A percentile compares a stretch with the other conserved stretches of the same genome.
Conservation (phyloP, 2,888 invertebrate species). For the Eupelmus urozonus region DNA sequence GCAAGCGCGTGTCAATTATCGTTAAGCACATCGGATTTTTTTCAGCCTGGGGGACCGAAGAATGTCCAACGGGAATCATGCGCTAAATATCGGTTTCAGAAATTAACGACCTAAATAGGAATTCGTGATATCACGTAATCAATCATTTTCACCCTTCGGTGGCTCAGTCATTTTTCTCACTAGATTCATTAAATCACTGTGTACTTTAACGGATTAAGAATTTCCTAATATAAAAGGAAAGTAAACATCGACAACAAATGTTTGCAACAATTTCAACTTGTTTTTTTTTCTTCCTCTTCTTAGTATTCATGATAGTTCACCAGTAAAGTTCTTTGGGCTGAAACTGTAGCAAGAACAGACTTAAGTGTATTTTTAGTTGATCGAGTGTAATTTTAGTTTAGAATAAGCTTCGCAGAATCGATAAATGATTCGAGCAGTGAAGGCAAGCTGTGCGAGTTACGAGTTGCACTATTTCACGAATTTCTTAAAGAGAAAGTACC, state of each 20-base stretch:
- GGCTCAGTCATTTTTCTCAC: constrained; percentile 20
- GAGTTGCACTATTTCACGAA: constrained; percentile 50
- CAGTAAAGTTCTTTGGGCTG: neutral
- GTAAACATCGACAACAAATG: neutral
- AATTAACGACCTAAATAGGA: constrained; percentile 37
- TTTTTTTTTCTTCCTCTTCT: neutral
- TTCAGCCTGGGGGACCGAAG: constrained; percentile 10
- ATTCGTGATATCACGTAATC: constrained; percentile 38
- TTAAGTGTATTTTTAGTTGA: constrained; percentile 30
- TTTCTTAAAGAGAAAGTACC: constrained; percentile 54
- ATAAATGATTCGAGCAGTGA: constrained; percentile 46
- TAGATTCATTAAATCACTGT: constrained; percentile 23
- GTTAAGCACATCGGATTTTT: constrained; percentile 23
- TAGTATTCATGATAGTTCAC: neutral
- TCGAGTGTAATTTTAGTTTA: constrained; percentile 35
- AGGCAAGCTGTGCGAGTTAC: constrained; percentile 43
- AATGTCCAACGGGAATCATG: constrained; percentile 20
- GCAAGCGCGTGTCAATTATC: constrained; percentile 36
- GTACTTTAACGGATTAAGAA: constrained; percentile 12
- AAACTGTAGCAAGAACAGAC: neutral
- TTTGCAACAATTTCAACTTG: neutral
- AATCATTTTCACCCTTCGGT: constrained; percentile 41
- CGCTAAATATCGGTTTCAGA: constrained; percentile 20
- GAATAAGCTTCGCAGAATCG: constrained; percentile 43
- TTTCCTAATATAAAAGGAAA: neutral